Evolutionary conservation across 2,888 invertebrate genomes (phyloP), one percentile per base, ranked within the genome.

Genomic region (Diplazon laetatorius): DNA sequence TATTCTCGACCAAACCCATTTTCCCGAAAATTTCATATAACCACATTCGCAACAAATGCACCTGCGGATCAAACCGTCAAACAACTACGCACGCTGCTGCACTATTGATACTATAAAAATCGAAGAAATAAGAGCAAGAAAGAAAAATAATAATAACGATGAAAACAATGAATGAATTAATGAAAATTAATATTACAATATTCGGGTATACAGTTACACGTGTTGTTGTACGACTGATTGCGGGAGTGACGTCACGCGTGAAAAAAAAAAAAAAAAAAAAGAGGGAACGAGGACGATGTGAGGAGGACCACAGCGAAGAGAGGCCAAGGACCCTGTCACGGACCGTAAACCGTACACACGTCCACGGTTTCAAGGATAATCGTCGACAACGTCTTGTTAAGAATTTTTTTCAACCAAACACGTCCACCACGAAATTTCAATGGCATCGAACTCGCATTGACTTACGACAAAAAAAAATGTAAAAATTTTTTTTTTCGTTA

Each of bases 281-380:
- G n/a, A 46, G 39, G 42, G 68, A 57, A 48, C 9, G 44, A 39
- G 37, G 14, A 22, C 55, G 63, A 69, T 48, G 16, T 44, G 59
- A 59, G 55, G 65, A 63, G 48, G 63, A 6, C 48, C 55, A 63
- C 60, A 52, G 74, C 42, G 70, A 48, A 55, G 69, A 70, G 80
- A 80, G 80, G 78, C 80, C 80, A 82, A 82, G 78, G 76, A 82
- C 80, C 78, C 63, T 81, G 72, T 69, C 73, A 69, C 76, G 68
- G 70, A 74, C 73, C 18, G 62, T 48, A 71, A 63, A 42, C 42
- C 16, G 46, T 42, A 57, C 25, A 39, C 59, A 62, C 44, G 42
- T 44, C 48, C 48, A 39, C 4, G 20, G 69, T 39, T 59, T 42
- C 46, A 46, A 69, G 55, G 59, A 69, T 69, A 30, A 48, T 16